phyloP scores from a whole-genome alignment of 1,140 invertebrate species.

The Lucilia sericata region DNA sequence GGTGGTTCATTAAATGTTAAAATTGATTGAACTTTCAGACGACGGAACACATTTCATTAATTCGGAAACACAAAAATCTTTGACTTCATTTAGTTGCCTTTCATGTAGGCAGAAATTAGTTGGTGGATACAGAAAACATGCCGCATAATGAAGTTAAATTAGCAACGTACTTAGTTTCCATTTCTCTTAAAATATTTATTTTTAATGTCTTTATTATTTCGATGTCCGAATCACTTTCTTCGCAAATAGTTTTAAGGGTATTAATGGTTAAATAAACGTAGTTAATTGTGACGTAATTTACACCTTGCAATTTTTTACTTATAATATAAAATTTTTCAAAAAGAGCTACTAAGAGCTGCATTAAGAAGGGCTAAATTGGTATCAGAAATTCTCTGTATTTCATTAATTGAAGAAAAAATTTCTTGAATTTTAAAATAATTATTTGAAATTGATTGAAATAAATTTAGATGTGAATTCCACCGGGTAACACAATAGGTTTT shows the following conservation, averaged over 20 bases:
- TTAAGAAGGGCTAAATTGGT: background rate
- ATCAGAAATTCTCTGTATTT: background rate
- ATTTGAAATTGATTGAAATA: background rate
- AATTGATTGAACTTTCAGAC: background rate
- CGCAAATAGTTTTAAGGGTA: background rate
- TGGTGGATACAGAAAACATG: background rate
- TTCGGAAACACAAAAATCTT: too few species aligned
- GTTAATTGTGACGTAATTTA: background rate
- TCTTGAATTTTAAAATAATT: constrained; percentile 4
- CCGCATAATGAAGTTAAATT: background rate
- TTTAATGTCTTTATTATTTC: background rate
- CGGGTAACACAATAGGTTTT: constrained; percentile 17
- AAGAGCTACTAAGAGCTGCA: background rate
- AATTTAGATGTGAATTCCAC: background rate
- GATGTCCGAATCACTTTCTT: background rate
- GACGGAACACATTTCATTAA: too few species aligned
- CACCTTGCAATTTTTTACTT: constrained; percentile 14
- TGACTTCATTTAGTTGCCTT: background rate
- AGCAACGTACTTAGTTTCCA: too few species aligned
- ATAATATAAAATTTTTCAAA: too few species aligned
- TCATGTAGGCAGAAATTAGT: background rate
- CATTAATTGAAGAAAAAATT: background rate
- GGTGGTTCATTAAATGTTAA: background rate
- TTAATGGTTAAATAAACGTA: background rate
- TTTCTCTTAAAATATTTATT: background rate